Percentiles rank a stretch among this genome's conserved stretches.
phyloP scores from a whole-genome alignment of 1,140 invertebrate species.

The Leptinotarsa undecemlineata region DNA sequence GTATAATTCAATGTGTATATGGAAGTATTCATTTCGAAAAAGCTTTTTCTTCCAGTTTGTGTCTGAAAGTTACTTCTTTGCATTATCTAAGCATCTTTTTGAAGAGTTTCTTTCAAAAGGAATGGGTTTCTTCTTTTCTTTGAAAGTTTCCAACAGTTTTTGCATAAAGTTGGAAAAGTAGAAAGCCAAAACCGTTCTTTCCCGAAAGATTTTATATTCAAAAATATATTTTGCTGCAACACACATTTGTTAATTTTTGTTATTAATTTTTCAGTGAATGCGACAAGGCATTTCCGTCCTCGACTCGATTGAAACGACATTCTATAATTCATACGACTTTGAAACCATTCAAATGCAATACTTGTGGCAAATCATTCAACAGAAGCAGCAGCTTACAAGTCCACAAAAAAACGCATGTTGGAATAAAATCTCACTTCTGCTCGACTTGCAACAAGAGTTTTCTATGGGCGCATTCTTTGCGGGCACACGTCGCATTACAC shows the following conservation, averaged over 20 bases:
- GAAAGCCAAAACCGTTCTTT: not conserved
- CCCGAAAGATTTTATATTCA: not conserved
- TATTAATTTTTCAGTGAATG: slow-evolving; percentile 54
- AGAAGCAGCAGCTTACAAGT: slow-evolving; percentile 56
- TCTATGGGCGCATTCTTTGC: slow-evolving; percentile 64
- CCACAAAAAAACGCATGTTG: slow-evolving; percentile 62
- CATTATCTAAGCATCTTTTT: too few relatives aligned
- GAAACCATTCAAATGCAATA: slow-evolving; percentile 50
- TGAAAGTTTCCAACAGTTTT: too few relatives aligned
- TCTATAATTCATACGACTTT: slow-evolving; percentile 77
- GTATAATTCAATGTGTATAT: too few relatives aligned
- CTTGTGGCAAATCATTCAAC: slow-evolving; percentile 57
- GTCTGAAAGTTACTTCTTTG: too few relatives aligned
- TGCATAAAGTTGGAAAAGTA: too few relatives aligned
- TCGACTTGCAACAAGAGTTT: slow-evolving; percentile 69
- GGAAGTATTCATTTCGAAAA: too few relatives aligned
- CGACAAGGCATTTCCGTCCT: slow-evolving; percentile 67
- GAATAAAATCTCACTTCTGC: slow-evolving; percentile 71
- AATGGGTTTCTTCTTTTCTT: too few relatives aligned
- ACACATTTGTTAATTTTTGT: not conserved
- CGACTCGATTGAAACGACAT: slow-evolving; percentile 74
- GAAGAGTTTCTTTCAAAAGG: too few relatives aligned
- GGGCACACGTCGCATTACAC: slow-evolving; percentile 60
- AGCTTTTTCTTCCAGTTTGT: too few relatives aligned
- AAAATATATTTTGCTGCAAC: too few relatives aligned